A percentile compares a stretch with the other conserved stretches of the same genome.
Evolutionary conservation across 2,888 invertebrate genomes (phyloP).

Genomic region (Entomobrya multifasciata): DNA sequence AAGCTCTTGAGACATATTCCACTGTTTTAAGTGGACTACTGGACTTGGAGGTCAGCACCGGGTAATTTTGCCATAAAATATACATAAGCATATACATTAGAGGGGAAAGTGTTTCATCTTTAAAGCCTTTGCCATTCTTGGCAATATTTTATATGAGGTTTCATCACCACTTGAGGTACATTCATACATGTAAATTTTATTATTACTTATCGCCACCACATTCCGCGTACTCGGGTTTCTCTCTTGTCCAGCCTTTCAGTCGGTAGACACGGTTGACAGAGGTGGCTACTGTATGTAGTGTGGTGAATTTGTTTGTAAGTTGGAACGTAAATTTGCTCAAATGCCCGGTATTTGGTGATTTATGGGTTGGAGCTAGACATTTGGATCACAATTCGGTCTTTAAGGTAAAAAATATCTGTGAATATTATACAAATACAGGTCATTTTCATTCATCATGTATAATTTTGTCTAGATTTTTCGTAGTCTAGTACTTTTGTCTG

Average conservation of each 20-base stretch:
- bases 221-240: too few species aligned
- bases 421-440: too few species aligned
- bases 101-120: slow-evolving; percentile 45
- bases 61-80: not conserved
- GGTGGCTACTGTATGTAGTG: not conserved
- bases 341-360: slow-evolving; percentile 9
- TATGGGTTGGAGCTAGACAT: not conserved
- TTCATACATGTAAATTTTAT: too few species aligned
- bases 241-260: slow-evolving; percentile 35
- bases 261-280: slow-evolving; percentile 6
- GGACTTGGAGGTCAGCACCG: slow-evolving; percentile 55
- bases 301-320: too few species aligned
- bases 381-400: too few species aligned
- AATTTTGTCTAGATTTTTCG: too few species aligned
- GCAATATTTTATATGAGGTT: slow-evolving; percentile 45
- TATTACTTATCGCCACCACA: not conserved
- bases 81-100: not conserved
- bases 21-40: slow-evolving; percentile 2
- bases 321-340: too few species aligned
- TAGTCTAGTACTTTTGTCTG: slow-evolving; percentile 11
- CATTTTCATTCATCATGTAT: too few species aligned
- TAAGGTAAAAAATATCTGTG: too few species aligned
- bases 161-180: slow-evolving; percentile 40
- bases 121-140: not conserved
- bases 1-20: slow-evolving; percentile 11